Base-by-base conservation (phyloP, 2,797 vertebrate species). In the Mus caroli region DNA sequence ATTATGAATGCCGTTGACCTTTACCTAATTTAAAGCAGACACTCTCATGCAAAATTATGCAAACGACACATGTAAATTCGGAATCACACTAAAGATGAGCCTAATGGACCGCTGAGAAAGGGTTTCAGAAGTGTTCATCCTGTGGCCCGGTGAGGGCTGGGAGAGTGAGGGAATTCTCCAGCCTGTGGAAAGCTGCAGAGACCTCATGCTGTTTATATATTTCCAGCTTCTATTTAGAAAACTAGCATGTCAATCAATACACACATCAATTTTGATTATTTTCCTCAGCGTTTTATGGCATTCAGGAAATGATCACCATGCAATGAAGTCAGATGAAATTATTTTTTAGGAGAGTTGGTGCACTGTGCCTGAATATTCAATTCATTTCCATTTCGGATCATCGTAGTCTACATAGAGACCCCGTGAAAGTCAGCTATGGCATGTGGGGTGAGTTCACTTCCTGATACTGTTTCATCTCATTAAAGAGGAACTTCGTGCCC, bases 1-100 rank as follows among this genome's bases (percentile, higher is more conserved):
- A 99, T 99, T 99, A 98, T 99, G 98, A 99, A 99, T 99, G 98
- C 98, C 98, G 98, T 98, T 99, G 98, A 99, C 98, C 98, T 99
- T 99, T 98, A 98, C 98, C 97, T 98, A 98, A 98, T 98, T 98
- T 98, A 98, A 98, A 98, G 98, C 97, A 99, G 98, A 98, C 96
- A 98, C 97, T 98, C 97, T 98, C 98, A 98, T 98, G 98, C 98
- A 99, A 98, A 99, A 98, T 98, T 99, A 99, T 99, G 98, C 98
- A 98, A 98, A 98, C 98, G 98, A 98, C 98, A 98, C 98, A 98
- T 98, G 98, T 98, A 99, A 98, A 99, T 98, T 98, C 97, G 97
- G 98, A 98, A 98, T 98, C 98, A 98, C 97, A 98, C 97, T 97
- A 96, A 98, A 98, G 98, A 98, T 92, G 95, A 97, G 98, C 97